Evolutionary conservation across 1,140 invertebrate genomes (phyloP), one percentile per base, ranked within the genome.

Genomic region (Protaetia brevitarsis): DNA sequence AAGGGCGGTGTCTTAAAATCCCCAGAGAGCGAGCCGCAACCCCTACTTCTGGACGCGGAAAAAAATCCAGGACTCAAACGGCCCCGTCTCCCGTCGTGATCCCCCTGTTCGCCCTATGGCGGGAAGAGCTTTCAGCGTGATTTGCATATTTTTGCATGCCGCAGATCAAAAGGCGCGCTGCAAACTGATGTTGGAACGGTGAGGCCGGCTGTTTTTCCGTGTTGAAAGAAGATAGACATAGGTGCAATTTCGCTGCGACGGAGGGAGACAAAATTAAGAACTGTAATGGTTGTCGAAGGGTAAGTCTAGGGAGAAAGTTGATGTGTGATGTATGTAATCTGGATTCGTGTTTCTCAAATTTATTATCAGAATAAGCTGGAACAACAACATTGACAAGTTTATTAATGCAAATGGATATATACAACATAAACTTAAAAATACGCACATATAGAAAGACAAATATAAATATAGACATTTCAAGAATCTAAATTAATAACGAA

Each of bases 131-230:
- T 71, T 69, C 67, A 69, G 66, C 68, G 66, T 66, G 63, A 75
- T 75, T 71, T 75, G 69, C 74, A 74, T 75, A 74, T 74, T 75
- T 75, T 74, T 73, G 64, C 74, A 75, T 75, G 60, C 69, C 58
- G 73, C 72, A 75, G 71, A 67, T 67, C 66, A 64, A 67, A 66
- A 71, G 68, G 63, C 66, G 69, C 72, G 66, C 65, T 71, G 69
- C 71, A 69, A 71, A 71, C 69, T 69, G 68, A 68, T 59, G 65
- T 60, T 70, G 71, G 67, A 69, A 68, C 63, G 59, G 51, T 23
- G 28, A 16, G 19, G 26, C 21, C 27, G n/a, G 59, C 11, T 29
- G 29, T 34, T 61, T 61, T 26, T 61, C 27, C 19, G 10, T 34
- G 21, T 36, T 29, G 34, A 31, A 65, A 45, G 29, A 29, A 16